Evolutionary conservation across 2,113 vertebrate genomes (phyloP), one percentile per base, ranked within the genome.

Genomic region (Pogonocichla stellata): DNA sequence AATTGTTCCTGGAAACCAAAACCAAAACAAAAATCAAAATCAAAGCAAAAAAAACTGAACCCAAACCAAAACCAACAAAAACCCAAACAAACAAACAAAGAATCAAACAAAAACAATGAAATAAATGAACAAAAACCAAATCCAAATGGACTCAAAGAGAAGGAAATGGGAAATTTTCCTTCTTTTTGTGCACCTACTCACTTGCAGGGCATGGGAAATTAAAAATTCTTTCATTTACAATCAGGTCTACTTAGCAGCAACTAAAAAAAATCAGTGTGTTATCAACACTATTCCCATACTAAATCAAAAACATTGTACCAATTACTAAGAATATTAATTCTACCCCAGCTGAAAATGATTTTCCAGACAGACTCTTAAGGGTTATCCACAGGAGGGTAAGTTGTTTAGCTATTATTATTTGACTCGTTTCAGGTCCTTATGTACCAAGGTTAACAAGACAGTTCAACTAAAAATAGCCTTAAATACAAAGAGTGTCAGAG

Each of bases 391-490:
- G 86, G 38, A 54, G 51, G 95, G 48, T 17, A 94, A 90, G 70
- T 78, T 22, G 45, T 86, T 10, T 8, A 94, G 51, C 78, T 96
- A 75, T 93, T 94, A 83, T 84, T 94, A 83, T 74, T 96, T 94
- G 70, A 95, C 72, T 85, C 36, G 7, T 95, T 95, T 95, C 86
- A 92, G 78, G 51, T 97, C 48, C 42, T 86, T 80, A 93, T 88
- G 28, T 86, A 81, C 43, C 33, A 83, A 94, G 81, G 72, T 97
- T 96, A 97, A 95, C 67, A 90, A 91, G 90, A 86, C 17, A 84
- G 81, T 93, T 96, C 77, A 86, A 70, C 89, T 95, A 92, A 97
- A 97, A 97, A 95, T 79, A 97, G 78, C 43, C 80, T 78, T 88
- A 92, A 83, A 94, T 89, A 93, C 13, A 58, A 66, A n/a, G 8